These are phyloP conservation scores for Candoia aspera DNA, from an alignment of 2,113 vertebrate species.

Conservation along the genomic window DNA sequence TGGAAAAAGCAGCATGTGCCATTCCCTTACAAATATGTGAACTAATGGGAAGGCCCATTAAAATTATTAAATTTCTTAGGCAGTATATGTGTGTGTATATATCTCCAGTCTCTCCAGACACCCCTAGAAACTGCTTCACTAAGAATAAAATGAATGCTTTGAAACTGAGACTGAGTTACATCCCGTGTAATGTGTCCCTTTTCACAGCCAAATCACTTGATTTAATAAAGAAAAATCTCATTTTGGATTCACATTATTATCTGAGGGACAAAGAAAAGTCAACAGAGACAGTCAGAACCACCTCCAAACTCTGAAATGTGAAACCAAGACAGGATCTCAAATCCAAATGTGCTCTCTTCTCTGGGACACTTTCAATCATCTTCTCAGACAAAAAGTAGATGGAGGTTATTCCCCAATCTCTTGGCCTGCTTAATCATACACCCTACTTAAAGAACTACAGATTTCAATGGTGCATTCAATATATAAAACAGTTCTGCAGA, in stretches of 20 bases:
- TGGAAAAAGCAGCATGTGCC: constrained; percentile 39
- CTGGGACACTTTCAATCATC: constrained; percentile 8
- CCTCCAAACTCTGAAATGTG: constrained; percentile 20
- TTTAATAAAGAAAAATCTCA: constrained; percentile 66
- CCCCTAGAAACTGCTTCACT: constrained; percentile 52
- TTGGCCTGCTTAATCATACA: constrained; percentile 14
- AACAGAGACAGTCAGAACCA: constrained; percentile 15
- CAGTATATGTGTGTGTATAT: constrained; percentile 31
- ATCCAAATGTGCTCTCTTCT: neutral
- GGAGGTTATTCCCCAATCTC: constrained; percentile 20
- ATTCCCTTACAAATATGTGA: constrained; percentile 43
- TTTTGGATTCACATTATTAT: constrained; percentile 55
- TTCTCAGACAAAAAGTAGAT: constrained; percentile 18
- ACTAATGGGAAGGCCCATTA: constrained; percentile 35
- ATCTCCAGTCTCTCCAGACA: constrained; percentile 51
- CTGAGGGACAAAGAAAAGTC: constrained; percentile 11
- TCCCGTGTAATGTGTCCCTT: constrained; percentile 50
- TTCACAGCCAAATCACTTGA: constrained; percentile 68
- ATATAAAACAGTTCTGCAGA: constrained; percentile 21
- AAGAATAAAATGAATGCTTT: constrained; percentile 54
- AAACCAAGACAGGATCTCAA: neutral
- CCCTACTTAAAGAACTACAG: neutral
- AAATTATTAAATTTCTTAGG: constrained; percentile 43
- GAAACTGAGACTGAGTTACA: constrained; percentile 60
- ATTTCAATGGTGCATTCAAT: neutral